Evolutionary conservation across 2,113 vertebrate genomes (phyloP).

Genomic region (Cebidichthys violaceus): DNA sequence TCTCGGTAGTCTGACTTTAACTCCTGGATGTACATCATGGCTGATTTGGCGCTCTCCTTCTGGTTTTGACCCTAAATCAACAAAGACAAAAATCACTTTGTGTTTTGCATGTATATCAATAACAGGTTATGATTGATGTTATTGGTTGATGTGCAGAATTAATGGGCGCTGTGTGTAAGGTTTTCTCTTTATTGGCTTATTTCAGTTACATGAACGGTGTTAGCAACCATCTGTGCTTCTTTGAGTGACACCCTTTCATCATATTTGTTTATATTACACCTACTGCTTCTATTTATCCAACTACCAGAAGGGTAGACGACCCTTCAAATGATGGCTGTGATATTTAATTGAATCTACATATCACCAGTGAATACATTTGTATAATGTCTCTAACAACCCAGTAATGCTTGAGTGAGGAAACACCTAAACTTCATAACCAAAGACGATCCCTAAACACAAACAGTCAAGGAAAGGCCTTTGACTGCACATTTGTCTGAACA

Average conservation of each 20-base stretch:
- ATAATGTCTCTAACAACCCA: not conserved
- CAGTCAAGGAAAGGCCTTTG: not conserved
- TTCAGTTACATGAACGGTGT: slow-evolving; percentile 48
- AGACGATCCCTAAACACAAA: not conserved
- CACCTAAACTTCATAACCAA: not conserved
- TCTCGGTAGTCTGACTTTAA: slow-evolving; percentile 87
- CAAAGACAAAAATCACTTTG: slow-evolving; percentile 29
- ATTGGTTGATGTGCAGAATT: slow-evolving; percentile 24
- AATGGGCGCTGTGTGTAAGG: slow-evolving; percentile 2
- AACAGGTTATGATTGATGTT: not conserved
- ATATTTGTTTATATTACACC: slow-evolving; percentile 27
- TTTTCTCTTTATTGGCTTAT: slow-evolving; percentile 33
- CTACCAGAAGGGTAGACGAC: not conserved
- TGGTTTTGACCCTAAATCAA: slow-evolving; percentile 87
- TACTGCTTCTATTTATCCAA: slow-evolving; percentile 16
- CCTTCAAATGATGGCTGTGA: not conserved
- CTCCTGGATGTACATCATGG: slow-evolving; percentile 92
- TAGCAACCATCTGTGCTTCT: slow-evolving; percentile 40
- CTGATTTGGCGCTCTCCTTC: slow-evolving; percentile 90
- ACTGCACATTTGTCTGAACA: not conserved
- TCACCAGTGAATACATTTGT: not conserved
- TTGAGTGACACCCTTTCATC: not conserved
- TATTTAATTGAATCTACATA: not conserved
- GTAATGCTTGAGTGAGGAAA: not conserved
- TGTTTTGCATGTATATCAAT: slow-evolving; percentile 11